Conservation (phyloP, 2,113 vertebrate genomes). For the Blennius ocellaris region DNA sequence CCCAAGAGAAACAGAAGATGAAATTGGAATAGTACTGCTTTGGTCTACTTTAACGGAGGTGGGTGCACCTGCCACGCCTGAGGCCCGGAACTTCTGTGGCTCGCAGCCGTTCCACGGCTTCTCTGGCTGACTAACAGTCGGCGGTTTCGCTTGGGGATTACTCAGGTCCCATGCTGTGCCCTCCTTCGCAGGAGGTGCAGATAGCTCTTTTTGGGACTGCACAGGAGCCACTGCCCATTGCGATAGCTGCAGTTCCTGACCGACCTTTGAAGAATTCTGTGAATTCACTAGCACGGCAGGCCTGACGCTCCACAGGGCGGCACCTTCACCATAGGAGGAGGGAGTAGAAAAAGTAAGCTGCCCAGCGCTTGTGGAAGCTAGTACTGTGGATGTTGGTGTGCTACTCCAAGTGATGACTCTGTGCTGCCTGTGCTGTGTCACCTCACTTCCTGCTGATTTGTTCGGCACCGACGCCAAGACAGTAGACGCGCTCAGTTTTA, state of each 20-base stretch:
- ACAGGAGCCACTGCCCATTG: conserved; percentile 46
- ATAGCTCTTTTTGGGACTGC: conserved; percentile 54
- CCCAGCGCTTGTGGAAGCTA: conserved; percentile 60
- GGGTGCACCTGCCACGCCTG: conserved; percentile 56
- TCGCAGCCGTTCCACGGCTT: conserved; percentile 67
- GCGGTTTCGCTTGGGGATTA: conserved; percentile 50
- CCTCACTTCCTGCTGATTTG: conserved; percentile 48
- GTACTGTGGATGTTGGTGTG: conserved; percentile 44
- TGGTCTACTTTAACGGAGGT: conserved; percentile 70
- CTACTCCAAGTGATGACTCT: conserved; percentile 58
- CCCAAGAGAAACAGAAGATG: conserved; percentile 59
- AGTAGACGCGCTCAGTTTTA: conserved; percentile 44
- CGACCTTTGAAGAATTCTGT: conserved; percentile 54
- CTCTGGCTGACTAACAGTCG: conserved; percentile 66
- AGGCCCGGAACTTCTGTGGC: conserved; percentile 63
- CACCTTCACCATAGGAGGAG: conserved; percentile 60
- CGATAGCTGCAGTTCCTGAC: conserved; percentile 62
- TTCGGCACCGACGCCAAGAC: conserved; percentile 26
- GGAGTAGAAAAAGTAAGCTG: conserved; percentile 48
- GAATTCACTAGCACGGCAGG: conserved; percentile 45
- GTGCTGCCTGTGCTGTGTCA: conserved; percentile 57
- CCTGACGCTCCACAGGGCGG: conserved; percentile 70
- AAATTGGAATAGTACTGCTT: conserved; percentile 63
- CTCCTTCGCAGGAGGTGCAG: conserved; percentile 60
- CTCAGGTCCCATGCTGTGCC: conserved; percentile 63